Conservation (phyloP, 2,888 invertebrate genomes). For the Apotomis turbidana region DNA sequence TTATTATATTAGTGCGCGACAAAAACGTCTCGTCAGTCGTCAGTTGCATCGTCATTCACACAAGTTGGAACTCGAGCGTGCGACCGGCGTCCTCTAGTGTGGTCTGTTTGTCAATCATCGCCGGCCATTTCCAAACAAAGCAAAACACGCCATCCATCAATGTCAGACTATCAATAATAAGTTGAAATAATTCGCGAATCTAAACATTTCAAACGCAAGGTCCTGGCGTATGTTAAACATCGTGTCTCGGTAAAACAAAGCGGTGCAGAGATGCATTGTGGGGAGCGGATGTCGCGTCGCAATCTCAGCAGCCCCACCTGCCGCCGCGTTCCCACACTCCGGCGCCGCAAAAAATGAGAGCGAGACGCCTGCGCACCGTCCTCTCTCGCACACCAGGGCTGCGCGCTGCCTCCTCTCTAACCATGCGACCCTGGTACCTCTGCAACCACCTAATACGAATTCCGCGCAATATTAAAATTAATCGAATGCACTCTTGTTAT, state of each 20-base stretch:
- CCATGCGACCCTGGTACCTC: constrained; percentile 30
- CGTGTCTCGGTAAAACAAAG: constrained; percentile 74
- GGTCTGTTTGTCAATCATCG: constrained; percentile 48
- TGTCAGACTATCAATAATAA: constrained; percentile 41
- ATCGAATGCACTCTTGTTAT: constrained; percentile 47
- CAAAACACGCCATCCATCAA: constrained; percentile 38
- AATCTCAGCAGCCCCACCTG: constrained; percentile 83
- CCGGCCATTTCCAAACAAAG: constrained; percentile 39
- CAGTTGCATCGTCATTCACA: constrained; percentile 40
- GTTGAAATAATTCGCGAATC: constrained; percentile 47
- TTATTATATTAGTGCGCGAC: constrained; percentile 36
- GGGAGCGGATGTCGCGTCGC: constrained; percentile 83
- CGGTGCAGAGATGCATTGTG: constrained; percentile 78
- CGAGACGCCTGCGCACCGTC: constrained; percentile 55
- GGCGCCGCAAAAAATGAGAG: constrained; percentile 82
- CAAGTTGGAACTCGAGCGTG: constrained; percentile 50
- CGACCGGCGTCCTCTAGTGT: constrained; percentile 52
- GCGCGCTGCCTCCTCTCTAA: constrained; percentile 60
- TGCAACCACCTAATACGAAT: constrained; percentile 69
- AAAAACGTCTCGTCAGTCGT: constrained; percentile 47
- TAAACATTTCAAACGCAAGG: constrained; percentile 62
- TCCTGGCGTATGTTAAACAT: constrained; percentile 74
- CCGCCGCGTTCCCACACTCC: constrained; percentile 83
- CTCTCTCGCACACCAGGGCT: constrained; percentile 73
- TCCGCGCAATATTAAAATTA: constrained; percentile 69